Conservation (phyloP, 2,113 vertebrate species). For the Hippocampus mohnikei region DNA sequence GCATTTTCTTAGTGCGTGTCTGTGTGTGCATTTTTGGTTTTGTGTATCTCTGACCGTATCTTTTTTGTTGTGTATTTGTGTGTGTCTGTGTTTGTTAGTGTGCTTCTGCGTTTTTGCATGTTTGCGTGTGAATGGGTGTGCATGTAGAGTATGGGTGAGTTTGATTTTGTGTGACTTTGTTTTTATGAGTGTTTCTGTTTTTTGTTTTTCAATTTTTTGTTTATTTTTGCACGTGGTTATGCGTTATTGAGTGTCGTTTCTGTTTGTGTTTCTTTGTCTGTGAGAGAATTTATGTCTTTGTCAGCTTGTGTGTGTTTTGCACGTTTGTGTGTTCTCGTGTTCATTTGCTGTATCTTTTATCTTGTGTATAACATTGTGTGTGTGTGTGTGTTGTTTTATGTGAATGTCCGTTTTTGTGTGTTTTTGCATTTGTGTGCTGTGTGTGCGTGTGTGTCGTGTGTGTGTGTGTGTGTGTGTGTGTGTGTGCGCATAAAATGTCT, state of each 20-base stretch:
- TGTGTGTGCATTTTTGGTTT: not conserved
- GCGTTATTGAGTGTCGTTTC: not conserved
- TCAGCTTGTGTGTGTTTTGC: not conserved
- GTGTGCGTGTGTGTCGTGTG: not conserved
- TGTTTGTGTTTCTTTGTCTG: not conserved
- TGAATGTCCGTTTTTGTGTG: not conserved
- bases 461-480: not conserved
- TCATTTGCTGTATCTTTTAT: too few relatives aligned
- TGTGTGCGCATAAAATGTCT: not conserved
- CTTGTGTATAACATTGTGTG: too few relatives aligned
- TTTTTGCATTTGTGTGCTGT: not conserved
- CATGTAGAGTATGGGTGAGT: not conserved
- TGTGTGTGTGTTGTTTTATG: too few relatives aligned
- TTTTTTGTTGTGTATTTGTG: not conserved
- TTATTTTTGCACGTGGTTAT: not conserved
- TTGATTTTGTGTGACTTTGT: not conserved
- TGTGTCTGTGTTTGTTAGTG: not conserved
- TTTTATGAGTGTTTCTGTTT: not conserved
- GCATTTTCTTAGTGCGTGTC: too few relatives aligned
- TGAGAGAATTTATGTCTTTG: not conserved
- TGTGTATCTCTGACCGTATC: too few relatives aligned
- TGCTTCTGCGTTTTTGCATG: not conserved
- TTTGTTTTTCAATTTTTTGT: not conserved
- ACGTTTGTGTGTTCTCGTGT: too few relatives aligned
- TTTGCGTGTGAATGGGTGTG: not conserved